Evolutionary conservation across 2,888 invertebrate genomes (phyloP), one percentile per base, ranked within the genome.

Genomic region (Dichetophora obliterata): DNA sequence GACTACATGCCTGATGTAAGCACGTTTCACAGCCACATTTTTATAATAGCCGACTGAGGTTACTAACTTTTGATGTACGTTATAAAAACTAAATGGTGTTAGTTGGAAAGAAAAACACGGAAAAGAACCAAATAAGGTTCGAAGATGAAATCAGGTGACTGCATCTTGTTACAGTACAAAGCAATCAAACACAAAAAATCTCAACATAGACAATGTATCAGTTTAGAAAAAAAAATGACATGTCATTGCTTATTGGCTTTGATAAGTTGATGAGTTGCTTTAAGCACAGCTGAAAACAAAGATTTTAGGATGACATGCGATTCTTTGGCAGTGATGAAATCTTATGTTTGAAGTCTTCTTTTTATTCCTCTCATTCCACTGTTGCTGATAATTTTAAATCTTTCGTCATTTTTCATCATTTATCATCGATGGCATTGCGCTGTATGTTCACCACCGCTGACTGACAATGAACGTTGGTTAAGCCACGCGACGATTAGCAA

Each of bases 371-470:
- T 57, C 34, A 22, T 63, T 61, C n/a, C n/a, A 22, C 52, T 52
- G n/a, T 14, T 63, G 34, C 82, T 84, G 85, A 85, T 85, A 83
- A 87, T 86, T 88, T 86, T 87, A 87, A 88, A 88, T 88, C 88
- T 86, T 86, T 85, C 82, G 84, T 85, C 86, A 88, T 87, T 87
- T 87, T 88, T 87, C 88, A 88, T 88, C 88, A 88, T 88, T 88
- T 88, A 88, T 88, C 88, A 88, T 88, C 65, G 74, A 66, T 24
- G 54, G 66, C 88, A 88, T 88, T 37, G 24, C 50, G 16, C n/a
- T 31, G 63, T 22, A 9, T 11, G n/a, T 31, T 48, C 82, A 81
- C 82, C 81, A 80, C 80, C 79, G 85, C 82, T 86, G 87, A 86
- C 85, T 87, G 87, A 87, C 87, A 86, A 82, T 82, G 82, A 85